Percentiles rank a stretch among this genome's conserved stretches.
Evolutionary conservation across 2,888 invertebrate genomes (phyloP).

Genomic region (Mesorhabditis sp.): DNA sequence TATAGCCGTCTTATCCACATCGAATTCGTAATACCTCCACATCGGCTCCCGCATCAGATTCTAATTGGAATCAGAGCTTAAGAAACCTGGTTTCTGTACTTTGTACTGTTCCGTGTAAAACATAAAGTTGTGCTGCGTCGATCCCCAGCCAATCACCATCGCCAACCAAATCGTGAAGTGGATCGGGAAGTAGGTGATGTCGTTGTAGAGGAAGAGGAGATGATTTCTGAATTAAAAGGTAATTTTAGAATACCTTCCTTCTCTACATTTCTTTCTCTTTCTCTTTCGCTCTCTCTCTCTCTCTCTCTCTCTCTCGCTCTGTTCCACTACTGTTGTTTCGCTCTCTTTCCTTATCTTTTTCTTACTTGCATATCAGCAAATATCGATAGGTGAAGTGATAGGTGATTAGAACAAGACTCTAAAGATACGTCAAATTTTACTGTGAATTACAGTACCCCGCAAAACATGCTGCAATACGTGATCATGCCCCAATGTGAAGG

Average conservation of each 20-base stretch:
- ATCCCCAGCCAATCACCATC: neutral
- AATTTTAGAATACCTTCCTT: too few species aligned
- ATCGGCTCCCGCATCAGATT: too few species aligned
- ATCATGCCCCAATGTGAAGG: neutral
- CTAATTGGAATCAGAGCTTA: too few species aligned
- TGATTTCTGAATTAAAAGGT: neutral
- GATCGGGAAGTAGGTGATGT: neutral
- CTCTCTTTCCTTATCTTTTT: neutral
- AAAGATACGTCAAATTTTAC: neutral
- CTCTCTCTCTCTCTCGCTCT: too few species aligned
- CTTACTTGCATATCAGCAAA: slow-evolving; percentile 1
- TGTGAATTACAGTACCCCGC: neutral
- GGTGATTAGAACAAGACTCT: neutral
- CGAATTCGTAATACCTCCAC: too few species aligned
- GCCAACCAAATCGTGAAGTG: neutral
- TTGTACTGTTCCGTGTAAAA: neutral
- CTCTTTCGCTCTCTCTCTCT: too few species aligned
- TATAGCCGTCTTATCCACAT: too few species aligned
- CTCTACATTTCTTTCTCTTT: too few species aligned
- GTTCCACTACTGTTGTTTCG: too few species aligned
- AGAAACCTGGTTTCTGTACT: neutral
- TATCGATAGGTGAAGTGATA: neutral
- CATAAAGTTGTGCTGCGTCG: neutral
- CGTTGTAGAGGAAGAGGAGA: neutral
- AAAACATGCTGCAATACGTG: neutral